Base-by-base conservation (phyloP, 2,113 vertebrate genomes). In the Pseudonaja textilis region DNA sequence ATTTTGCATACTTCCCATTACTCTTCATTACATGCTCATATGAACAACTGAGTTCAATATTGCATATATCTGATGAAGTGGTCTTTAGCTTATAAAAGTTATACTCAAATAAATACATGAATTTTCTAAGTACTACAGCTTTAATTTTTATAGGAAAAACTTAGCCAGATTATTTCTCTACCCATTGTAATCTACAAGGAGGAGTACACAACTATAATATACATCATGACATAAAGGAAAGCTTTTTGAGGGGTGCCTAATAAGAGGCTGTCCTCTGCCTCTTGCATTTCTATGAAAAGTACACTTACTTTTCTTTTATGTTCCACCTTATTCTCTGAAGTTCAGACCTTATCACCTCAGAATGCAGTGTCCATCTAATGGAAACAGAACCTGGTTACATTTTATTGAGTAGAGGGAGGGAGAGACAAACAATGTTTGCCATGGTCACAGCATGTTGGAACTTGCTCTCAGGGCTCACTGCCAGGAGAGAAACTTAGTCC, bases 391-490 rank as follows among this genome's bases (percentile, higher is more conserved):
- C 6, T 88, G 11, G 55, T 86, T 47, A 89, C 20, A 25, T 47
- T 86, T 50, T 89, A 86, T 12, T 56, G 69, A 86, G 54, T n/a
- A 0, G 11, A 6, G 47, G 54, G 0, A 69, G 64, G 0, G 25
- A 0, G 23, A 93, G 92, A 57, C 91, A 96, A 95, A 94, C 93
- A n/a, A 86, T 54, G 4, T 64, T 96, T 91, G 26, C 94, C 93
- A 91, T 96, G 94, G 95, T 90, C 95, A 96, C 42, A 0, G 89
- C 95, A 94, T 55, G 95, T 87, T 93, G 0, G 0, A 93, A 94
- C 89, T 0, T n/a, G 94, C 89, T 89, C 59, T 56, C 91, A 0
- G 0, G 22, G 42, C 26, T 50, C 25, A 0, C 0, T n/a, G 1
- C 0, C 47, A 88, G 50, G 55, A 45, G 29, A n/a, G 12, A 85